phyloP scores from a whole-genome alignment of 2,888 invertebrate species.

The Muscina levida region DNA sequence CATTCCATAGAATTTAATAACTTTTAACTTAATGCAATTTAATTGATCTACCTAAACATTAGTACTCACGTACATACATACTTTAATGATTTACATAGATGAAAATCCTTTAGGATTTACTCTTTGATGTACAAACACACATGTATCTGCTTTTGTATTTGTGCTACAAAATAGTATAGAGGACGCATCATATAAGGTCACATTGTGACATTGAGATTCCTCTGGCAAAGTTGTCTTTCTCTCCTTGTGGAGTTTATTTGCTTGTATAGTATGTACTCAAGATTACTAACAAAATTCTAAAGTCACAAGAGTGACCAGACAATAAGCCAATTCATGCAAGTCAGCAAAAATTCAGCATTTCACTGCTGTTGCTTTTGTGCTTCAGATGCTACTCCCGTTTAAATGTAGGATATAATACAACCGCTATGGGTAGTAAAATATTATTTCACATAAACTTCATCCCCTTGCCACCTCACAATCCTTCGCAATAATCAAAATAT shows the following conservation, averaged over 20 bases:
- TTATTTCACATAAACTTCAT: background rate
- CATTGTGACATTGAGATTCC: conserved; percentile 35
- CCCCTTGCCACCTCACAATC: background rate
- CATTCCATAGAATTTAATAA: conserved; percentile 7
- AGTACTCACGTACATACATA: background rate
- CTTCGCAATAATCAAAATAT: conserved; percentile 22
- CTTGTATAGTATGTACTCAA: background rate
- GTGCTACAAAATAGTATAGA: background rate
- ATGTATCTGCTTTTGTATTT: background rate
- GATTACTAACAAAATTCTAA: conserved; percentile 24
- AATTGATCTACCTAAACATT: background rate
- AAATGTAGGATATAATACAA: background rate
- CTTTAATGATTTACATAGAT: background rate
- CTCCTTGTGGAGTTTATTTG: conserved; percentile 1
- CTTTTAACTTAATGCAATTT: background rate
- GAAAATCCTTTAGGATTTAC: conserved; percentile 15
- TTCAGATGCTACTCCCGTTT: background rate
- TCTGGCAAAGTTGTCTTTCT: conserved; percentile 26
- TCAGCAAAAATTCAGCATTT: conserved; percentile 28
- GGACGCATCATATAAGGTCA: conserved; percentile 8
- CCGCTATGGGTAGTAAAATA: background rate
- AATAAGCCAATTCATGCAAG: conserved; percentile 14
- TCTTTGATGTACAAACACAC: background rate
- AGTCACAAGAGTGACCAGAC: conserved; percentile 30
- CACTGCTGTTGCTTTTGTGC: background rate